Evolutionary conservation across 2,888 invertebrate species (phyloP), one percentile per base, ranked within the genome.

Genomic region (Lithophane socia): DNA sequence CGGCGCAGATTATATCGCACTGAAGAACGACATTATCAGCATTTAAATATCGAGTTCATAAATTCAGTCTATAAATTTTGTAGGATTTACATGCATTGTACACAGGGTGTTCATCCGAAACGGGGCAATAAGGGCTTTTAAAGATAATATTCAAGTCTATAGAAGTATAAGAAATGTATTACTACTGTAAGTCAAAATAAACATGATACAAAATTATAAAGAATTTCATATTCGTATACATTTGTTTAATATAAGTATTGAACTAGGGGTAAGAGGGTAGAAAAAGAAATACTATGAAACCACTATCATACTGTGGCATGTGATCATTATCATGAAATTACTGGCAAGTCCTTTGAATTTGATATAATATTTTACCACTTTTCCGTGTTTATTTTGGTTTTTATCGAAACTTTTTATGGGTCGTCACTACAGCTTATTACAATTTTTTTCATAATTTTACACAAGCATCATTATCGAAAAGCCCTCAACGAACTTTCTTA

Each of bases 191-290:
- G 65, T 52, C 16, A 70, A 73, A 75, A 85, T 70, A 73, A 81
- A 66, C 58, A 67, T 76, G 72, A 77, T 76, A 72, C 64, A 80
- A 78, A 75, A 73, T 66, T 73, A 84, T 54, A 71, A 74, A 72
- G 52, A 42, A 37, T 65, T 60, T 77, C 47, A 66, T 61, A 70
- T 71, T 77, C 42, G 44, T 79, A 73, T 74, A 75, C 80, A 81
- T 89, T 94, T 94, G 95, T 95, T 95, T 95, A 95, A 95, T 93
- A 94, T 94, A 95, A 95, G 95, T 94, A 90, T 93, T 94, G 94
- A 65, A 42, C 52, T 75, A 85, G n/a, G 18, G 37, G 42, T 93
- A 91, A 90, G 74, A 68, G 65, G 69, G 68, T 61, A 69, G 16
- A 82, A 79, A 52, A 16, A 60, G 84, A 58, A 58, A 58, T 56